These are phyloP conservation scores for Drosophila bipectinata DNA, from an alignment of 1,140 invertebrate genomes.

Conservation along the genomic window DNA sequence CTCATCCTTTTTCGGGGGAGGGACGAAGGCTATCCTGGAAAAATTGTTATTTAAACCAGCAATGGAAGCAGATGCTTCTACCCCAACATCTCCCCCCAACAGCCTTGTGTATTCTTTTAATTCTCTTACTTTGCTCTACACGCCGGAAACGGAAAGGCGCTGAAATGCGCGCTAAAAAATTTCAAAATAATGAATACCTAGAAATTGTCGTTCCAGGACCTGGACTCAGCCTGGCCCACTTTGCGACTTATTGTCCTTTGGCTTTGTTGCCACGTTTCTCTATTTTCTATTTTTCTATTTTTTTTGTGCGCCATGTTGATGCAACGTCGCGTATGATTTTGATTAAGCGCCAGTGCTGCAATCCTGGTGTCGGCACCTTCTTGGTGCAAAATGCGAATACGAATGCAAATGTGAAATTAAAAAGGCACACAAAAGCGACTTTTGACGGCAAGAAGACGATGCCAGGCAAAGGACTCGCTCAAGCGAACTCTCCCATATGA, in stretches of 20 bases:
- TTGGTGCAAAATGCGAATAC: not conserved
- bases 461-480: conserved; percentile 13
- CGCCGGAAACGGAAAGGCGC: conserved; percentile 69
- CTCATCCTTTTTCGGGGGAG: conserved; percentile 8
- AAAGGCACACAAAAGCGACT: conserved; percentile 41
- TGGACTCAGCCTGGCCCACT: conserved; percentile 27
- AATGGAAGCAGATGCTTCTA: conserved; percentile 15
- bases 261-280: conserved; percentile 12
- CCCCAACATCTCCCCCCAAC: not conserved
- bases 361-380: conserved; percentile 3
- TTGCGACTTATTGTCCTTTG: conserved; percentile 66
- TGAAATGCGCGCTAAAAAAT: conserved; percentile 78
- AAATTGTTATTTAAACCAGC: conserved; percentile 60
- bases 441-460: conserved; percentile 1
- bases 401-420: conserved; percentile 51
- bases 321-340: conserved; percentile 78
- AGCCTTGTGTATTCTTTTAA: conserved; percentile 42
- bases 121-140: conserved; percentile 42
- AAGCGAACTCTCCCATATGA: conserved; percentile 11
- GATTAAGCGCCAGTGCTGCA: conserved; percentile 64
- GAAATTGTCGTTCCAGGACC: not conserved
- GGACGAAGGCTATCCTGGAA: not conserved
- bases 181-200: conserved; percentile 78
- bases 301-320: conserved; percentile 3
- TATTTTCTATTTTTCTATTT: conserved; percentile 16